Evolutionary conservation across 2,113 vertebrate genomes (phyloP).

Genomic region (Tylochromis polylepis): DNA sequence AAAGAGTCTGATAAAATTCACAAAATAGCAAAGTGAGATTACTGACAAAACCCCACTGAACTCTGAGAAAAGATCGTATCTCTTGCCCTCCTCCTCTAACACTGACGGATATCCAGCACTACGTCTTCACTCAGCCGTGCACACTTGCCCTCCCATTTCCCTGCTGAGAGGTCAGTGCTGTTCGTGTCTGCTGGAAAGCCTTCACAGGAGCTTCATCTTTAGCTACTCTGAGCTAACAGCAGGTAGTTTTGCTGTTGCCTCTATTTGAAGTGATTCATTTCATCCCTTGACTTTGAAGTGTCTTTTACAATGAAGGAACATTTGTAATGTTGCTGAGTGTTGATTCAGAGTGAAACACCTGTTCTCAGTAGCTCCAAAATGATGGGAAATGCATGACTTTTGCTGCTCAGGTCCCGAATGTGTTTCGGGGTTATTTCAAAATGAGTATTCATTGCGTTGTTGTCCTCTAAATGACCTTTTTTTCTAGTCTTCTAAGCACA

Average conservation of each 20-base stretch:
- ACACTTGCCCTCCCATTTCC: slow-evolving; percentile 27
- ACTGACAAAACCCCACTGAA: background rate
- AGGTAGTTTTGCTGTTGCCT: slow-evolving; percentile 22
- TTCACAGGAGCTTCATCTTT: slow-evolving; percentile 22
- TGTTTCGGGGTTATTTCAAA: background rate
- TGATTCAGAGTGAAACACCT: background rate
- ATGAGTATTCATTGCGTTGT: background rate
- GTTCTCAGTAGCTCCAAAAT: background rate
- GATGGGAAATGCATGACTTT: background rate
- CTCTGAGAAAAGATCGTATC: slow-evolving; percentile 11
- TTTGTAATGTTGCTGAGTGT: background rate
- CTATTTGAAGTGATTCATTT: slow-evolving; percentile 14
- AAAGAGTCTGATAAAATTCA: slow-evolving; percentile 8
- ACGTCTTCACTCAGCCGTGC: slow-evolving; percentile 58
- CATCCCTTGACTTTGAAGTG: slow-evolving; percentile 14
- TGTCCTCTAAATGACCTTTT: background rate
- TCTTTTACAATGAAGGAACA: background rate
- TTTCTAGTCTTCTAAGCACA: background rate
- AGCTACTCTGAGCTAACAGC: slow-evolving; percentile 23
- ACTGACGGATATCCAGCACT: slow-evolving; percentile 52
- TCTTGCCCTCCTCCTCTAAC: background rate
- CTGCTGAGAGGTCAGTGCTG: slow-evolving; percentile 49
- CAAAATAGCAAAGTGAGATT: slow-evolving; percentile 2
- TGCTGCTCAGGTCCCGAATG: background rate
- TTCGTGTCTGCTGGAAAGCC: slow-evolving; percentile 16